Evolutionary conservation across 2,113 vertebrate genomes (phyloP), one percentile per base, ranked within the genome.

Genomic region (Isichthys henryi): DNA sequence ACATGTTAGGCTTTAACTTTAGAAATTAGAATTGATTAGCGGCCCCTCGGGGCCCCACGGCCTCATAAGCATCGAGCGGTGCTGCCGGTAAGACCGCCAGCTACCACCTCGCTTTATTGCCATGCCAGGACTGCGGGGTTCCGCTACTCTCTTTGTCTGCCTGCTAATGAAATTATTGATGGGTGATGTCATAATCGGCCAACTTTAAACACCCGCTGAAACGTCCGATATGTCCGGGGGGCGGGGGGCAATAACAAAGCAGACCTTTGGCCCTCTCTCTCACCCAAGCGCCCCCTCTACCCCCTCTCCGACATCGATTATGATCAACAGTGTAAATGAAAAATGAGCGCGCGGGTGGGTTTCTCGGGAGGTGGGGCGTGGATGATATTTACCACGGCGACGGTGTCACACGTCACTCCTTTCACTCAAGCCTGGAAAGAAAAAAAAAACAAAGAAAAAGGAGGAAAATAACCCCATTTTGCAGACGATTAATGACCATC

Each of bases 141-240:
- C 39, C 31, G 77, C 52, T 56, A 27, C 53, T 88, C n/a, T 90
- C 89, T 87, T 92, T 87, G 90, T 90, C 58, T 80, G 50, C 86
- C 35, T 8, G 80, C 90, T 92, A 92, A 92, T 92, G 90, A 92
- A 91, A 92, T 90, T 90, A 92, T 92, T 39, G 91, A 91, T 89
- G 89, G 89, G 90, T 92, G 90, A 93, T 93, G 90, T 80, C 89
- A 91, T 87, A 85, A 92, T 88, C 82, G 50, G 50, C 45, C 45
- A 46, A 85, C 21, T 58, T 39, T 53, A 88, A 84, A 90, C 89
- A 83, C 82, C 89, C 23, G 86, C 88, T 90, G 86, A 89, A 91
- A 88, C 90, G 89, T 92, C 92, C 88, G 89, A 92, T 85, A 86
- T 90, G 87, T 90, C 56, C n/a, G 46, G 77, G 66, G 74, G 62